Evolutionary conservation across 2,888 invertebrate species (phyloP), one percentile per base, ranked within the genome.

Genomic region (Agriopis marginaria): DNA sequence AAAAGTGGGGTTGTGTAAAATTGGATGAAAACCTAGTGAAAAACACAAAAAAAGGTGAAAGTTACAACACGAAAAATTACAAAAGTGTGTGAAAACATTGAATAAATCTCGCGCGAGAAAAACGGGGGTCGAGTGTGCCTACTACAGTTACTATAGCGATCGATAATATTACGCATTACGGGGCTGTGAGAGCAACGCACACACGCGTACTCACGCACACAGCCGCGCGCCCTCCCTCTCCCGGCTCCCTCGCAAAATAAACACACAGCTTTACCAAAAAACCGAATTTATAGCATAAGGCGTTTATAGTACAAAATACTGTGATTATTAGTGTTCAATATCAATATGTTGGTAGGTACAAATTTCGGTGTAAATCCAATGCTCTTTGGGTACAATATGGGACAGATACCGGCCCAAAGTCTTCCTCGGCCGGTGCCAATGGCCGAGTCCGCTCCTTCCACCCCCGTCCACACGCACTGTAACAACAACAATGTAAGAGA

Each of bases 121-220:
- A 87, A 85, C 86, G 86, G 84, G 86, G 84, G 85, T 77, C 76
- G 83, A 81, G 79, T 71, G 75, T 74, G 85, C 82, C 82, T 88
- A 88, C 86, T 82, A 87, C 88, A 86, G 88, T 88, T 91, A 90
- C 87, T 92, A 93, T 92, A 82, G 85, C 88, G 94, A 94, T 94
- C 94, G 93, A 94, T 94, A 94, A 86, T 91, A 94, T 92, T 93
- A 94, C 94, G 94, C 94, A 91, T 93, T 93, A 93, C 90, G 85
- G 86, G 83, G 83, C 85, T 86, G 86, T 83, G 86, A 84, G 80
- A 85, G 83, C 79, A 83, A 83, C 88, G 83, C 89, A 89, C 89
- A 87, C 79, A 74, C 80, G 70, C 80, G 66, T 66, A 51, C 59
- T 51, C 70, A 62, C 80, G 66, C 75, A 82, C 88, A 82, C 86